Percentiles rank a stretch among this genome's conserved stretches.
These are phyloP conservation scores for Euplagia quadripunctaria DNA, from an alignment of 2,888 invertebrate genomes.

Conservation along the genomic window DNA sequence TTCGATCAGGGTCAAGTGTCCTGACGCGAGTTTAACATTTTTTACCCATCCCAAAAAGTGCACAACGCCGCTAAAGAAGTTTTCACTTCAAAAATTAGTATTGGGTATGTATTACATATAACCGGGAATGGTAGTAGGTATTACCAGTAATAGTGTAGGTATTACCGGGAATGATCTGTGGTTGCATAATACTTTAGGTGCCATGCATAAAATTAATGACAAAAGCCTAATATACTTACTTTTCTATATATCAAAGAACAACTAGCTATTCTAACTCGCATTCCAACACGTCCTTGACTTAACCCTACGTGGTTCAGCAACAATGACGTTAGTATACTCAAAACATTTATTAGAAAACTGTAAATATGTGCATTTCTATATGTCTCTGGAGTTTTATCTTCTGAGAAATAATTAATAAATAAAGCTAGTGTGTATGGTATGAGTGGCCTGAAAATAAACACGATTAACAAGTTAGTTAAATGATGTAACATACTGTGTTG, in stretches of 20 bases:
- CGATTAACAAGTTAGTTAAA: neutral
- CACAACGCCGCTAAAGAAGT: too few relatives aligned
- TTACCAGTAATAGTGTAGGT: too few relatives aligned
- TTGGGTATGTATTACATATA: neutral
- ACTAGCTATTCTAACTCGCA: constrained; percentile 92
- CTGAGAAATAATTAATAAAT: constrained; percentile 89
- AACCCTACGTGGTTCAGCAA: constrained; percentile 89
- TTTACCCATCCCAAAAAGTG: too few relatives aligned
- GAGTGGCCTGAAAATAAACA: constrained; percentile 84
- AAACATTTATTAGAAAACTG: constrained; percentile 88
- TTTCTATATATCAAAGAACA: constrained; percentile 95
- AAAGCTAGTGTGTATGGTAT: constrained; percentile 88
- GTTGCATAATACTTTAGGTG: neutral
- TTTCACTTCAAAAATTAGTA: neutral
- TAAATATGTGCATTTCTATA: constrained; percentile 89
- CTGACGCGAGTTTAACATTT: too few relatives aligned
- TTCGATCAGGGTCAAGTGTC: too few relatives aligned
- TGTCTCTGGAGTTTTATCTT: constrained; percentile 78
- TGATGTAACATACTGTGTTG: neutral
- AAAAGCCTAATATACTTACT: constrained; percentile 75
- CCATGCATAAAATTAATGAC: neutral
- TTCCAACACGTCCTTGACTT: constrained; percentile 89
- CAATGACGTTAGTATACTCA: constrained; percentile 87
- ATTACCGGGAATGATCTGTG: neutral
- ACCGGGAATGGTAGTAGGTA: too few relatives aligned